Evolutionary conservation across 1,140 invertebrate genomes (phyloP), one percentile per base, ranked within the genome.

Genomic region (Onthophagus taurus): DNA sequence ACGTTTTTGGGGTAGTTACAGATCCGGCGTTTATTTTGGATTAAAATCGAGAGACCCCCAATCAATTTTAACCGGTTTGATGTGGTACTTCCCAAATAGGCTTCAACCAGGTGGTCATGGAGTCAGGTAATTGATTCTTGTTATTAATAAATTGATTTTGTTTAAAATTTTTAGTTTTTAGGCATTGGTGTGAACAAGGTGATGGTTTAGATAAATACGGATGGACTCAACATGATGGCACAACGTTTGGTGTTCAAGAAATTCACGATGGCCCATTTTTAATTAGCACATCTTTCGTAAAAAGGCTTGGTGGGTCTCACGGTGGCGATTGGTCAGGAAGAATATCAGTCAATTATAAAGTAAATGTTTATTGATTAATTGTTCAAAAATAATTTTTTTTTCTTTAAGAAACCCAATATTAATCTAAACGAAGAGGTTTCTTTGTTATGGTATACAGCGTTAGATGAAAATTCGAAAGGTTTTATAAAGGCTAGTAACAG

Each of bases 291-390:
- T 84, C 85, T 2, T 98, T 95, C 69, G 76, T 98, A 0, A 97
- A 96, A 65, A 75, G 76, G 44, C 65, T 72, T 0, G 85, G 83
- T 0, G 87, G 85, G 6, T 65, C 69, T 24, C 75, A 87, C 60
- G 90, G 90, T 3, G 90, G 91, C 0, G 91, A 97, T 58, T 98
- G 93, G 92, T 89, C 90, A 2, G 84, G 85, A 1, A 74, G 85
- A 50, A 83, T 97, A 33, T 73, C 74, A 45, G 79, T 89, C 1
- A 72, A 76, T 30, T 63, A 76, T 51, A 69, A 72, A 63, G 77
- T 81, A 62, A 54, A 33, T 26, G 24, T 26, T 7, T 26, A 26
- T 26, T n/a, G 7, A 7, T 26, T 7, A 26, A 26, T 26, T 26
- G 7, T 26, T 26, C 7, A 7, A 26, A 26, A n/a, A 26, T 7